Percentiles rank a stretch among this genome's conserved stretches.
Conservation (phyloP, 1,140 invertebrate species). For the Metaphire vulgaris region DNA sequence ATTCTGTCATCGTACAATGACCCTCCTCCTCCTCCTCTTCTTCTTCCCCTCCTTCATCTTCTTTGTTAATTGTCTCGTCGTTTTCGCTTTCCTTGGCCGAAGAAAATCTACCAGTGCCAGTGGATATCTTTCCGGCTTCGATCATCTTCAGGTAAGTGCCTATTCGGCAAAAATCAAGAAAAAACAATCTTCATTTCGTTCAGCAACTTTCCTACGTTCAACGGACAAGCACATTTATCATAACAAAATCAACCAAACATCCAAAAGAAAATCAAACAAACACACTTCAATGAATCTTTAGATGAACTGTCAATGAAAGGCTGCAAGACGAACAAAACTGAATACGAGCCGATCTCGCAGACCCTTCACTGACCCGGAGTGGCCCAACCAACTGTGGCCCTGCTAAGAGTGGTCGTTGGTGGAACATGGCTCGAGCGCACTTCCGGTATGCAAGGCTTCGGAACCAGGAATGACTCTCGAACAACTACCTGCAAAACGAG, state of each 20-base stretch:
- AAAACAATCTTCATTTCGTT: no score
- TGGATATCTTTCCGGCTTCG: neutral
- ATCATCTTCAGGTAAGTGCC: neutral
- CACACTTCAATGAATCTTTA: no score
- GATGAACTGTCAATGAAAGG: no score
- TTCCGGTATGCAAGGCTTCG: neutral
- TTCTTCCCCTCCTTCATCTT: neutral
- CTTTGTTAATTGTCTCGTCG: neutral
- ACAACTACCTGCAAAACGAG: neutral
- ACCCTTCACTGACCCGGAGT: neutral
- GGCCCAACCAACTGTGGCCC: neutral
- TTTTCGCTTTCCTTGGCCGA: neutral
- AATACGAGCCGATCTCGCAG: no score
- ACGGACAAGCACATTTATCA: no score
- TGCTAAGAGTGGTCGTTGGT: neutral
- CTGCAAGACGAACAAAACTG: no score
- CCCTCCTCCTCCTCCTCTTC: neutral
- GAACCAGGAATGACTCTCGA: neutral
- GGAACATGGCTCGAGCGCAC: neutral
- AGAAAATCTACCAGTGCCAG: neutral
- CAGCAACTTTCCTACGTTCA: no score
- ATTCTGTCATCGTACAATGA: neutral
- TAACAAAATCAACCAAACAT: no score
- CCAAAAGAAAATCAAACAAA: no score
- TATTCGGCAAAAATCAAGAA: no score